Evolutionary conservation across 2,888 invertebrate species (phyloP).

Genomic region (Caenorhabditis sp.): DNA sequence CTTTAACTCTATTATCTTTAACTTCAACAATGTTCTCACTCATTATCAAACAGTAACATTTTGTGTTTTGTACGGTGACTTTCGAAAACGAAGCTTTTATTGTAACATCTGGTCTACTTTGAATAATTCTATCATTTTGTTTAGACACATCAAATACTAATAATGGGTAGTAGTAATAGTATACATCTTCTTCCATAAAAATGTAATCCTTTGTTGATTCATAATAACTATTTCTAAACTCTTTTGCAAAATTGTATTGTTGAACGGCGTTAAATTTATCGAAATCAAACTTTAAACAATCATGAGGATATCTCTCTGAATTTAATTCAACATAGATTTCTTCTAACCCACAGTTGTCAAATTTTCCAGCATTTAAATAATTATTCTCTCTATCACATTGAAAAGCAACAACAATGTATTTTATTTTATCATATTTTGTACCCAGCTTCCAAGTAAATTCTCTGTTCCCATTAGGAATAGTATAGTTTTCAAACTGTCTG

Average conservation of each 20-base stretch:
- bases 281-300: slow-evolving; percentile 69
- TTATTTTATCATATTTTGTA: slow-evolving; percentile 70
- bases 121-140: slow-evolving; percentile 68
- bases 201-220: slow-evolving; percentile 61
- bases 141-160: slow-evolving; percentile 67
- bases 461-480: slow-evolving; percentile 67
- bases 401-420: slow-evolving; percentile 63
- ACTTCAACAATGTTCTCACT: slow-evolving; percentile 61
- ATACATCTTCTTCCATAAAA: slow-evolving; percentile 69
- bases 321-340: slow-evolving; percentile 69
- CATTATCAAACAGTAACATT: slow-evolving; percentile 61
- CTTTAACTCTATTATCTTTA: slow-evolving; percentile 60
- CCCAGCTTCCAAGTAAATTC: slow-evolving; percentile 71
- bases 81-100: slow-evolving; percentile 63
- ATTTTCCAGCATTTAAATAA: slow-evolving; percentile 65
- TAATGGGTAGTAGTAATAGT: slow-evolving; percentile 65
- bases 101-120: slow-evolving; percentile 66
- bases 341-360: slow-evolving; percentile 68
- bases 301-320: slow-evolving; percentile 67
- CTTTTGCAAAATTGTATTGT: slow-evolving; percentile 70
- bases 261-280: slow-evolving; percentile 66
- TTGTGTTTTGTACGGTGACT: slow-evolving; percentile 60
- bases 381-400: slow-evolving; percentile 66
- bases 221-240: slow-evolving; percentile 67
- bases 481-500: slow-evolving; percentile 70